Evolutionary conservation across 2,888 invertebrate genomes (phyloP).

Genomic region (Strigamia maritima): DNA sequence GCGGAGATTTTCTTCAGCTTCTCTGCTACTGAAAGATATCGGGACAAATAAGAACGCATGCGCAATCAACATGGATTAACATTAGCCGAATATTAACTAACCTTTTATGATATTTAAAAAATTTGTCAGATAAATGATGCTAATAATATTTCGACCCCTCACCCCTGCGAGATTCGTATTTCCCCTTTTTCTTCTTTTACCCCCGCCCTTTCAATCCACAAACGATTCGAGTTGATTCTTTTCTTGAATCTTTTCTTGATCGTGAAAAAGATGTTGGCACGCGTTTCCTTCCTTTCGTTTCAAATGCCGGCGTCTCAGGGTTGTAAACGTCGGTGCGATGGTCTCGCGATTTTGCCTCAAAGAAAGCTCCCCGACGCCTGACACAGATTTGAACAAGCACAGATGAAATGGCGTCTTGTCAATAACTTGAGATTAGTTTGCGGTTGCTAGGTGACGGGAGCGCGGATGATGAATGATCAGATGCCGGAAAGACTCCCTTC

Average conservation of each 20-base stretch:
- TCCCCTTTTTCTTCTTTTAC: neutral
- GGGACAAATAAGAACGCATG: constrained; percentile 35
- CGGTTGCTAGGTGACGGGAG: constrained; percentile 30
- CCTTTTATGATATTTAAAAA: too few species aligned
- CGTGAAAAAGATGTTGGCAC: constrained; percentile 10
- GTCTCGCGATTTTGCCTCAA: constrained; percentile 15
- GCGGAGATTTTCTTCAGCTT: constrained; percentile 40
- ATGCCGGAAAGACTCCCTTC: constrained; percentile 35
- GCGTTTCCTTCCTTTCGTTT: constrained; percentile 15
- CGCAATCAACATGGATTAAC: constrained; percentile 10
- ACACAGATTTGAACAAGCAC: constrained; percentile 15
- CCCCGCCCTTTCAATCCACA: neutral
- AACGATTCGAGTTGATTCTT: constrained; percentile 6
- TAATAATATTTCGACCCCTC: neutral
- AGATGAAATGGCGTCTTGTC: constrained; percentile 15
- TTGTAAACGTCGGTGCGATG: constrained; percentile 10
- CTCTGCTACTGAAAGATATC: constrained; percentile 38
- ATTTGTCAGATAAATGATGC: too few species aligned
- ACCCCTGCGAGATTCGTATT: neutral
- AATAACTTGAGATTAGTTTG: constrained; percentile 15
- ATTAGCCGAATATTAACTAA: neutral
- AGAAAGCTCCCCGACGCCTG: constrained; percentile 7
- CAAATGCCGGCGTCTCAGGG: constrained; percentile 15
- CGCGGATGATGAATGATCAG: constrained; percentile 37
- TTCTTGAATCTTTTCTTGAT: constrained; percentile 4